phyloP scores from a whole-genome alignment of 2,113 vertebrate genomes.

The Callipepla californica region DNA sequence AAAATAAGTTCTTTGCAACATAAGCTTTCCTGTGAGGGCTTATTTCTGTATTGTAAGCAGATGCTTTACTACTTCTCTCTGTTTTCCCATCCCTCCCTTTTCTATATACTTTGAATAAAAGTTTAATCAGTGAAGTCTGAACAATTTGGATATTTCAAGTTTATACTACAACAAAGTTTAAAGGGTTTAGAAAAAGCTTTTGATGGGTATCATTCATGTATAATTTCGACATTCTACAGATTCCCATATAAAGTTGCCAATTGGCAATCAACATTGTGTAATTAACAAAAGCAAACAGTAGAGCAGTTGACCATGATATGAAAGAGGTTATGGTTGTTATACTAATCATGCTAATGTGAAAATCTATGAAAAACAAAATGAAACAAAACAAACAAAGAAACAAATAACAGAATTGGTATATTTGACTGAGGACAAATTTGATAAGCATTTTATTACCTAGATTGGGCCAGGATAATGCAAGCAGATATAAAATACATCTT shows the following conservation, averaged over 20 bases:
- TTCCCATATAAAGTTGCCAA: neutral
- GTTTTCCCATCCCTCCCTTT: neutral
- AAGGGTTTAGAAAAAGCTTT: neutral
- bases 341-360: neutral
- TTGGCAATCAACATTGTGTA: neutral
- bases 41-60: neutral
- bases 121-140: neutral
- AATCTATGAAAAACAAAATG: neutral
- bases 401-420: too few relatives aligned
- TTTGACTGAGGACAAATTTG: neutral
- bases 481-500: neutral
- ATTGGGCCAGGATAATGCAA: neutral
- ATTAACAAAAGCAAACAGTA: neutral
- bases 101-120: neutral
- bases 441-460: rapidly evolving
- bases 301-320: neutral
- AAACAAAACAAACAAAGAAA: too few relatives aligned
- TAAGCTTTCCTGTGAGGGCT: neutral
- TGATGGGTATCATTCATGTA: neutral
- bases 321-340: neutral
- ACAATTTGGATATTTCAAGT: neutral
- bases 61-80: neutral
- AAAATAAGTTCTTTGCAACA: neutral
- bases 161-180: neutral
- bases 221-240: neutral